Evolutionary conservation across 2,113 vertebrate genomes (phyloP), one percentile per base, ranked within the genome.

Genomic region (Oceanites oceanicus): DNA sequence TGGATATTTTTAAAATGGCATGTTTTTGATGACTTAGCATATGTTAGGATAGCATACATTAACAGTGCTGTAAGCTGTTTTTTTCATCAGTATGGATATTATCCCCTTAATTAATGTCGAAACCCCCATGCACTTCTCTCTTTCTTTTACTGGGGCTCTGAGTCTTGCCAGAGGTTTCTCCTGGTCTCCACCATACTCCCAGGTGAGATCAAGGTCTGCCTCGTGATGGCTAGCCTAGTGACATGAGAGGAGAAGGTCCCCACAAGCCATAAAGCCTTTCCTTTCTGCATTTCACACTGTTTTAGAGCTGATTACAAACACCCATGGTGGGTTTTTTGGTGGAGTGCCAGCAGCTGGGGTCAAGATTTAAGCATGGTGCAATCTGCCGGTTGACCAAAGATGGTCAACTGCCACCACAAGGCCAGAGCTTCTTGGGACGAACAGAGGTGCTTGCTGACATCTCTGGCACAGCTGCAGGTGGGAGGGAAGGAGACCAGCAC

Each of bases 11-110:
- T 91, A 61, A 93, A 93, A 74, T 59, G 61, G 30, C 72, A 67
- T 84, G 76, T 23, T 94, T 96, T 15, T 94, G 84, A 94, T 87
- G 90, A 94, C 86, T 92, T 94, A 94, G 80, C 90, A 90, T 92
- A 94, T 78, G 93, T 61, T 90, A 86, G 40, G 75, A 25, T 53
- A 76, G 86, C 91, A 68, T 49, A 94, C 55, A 70, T 85, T 94
- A 92, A 38, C 20, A 5, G 68, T 15, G 79, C 79, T 74, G 18
- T 18, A 2, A 90, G 90, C 58, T 55, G 29, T 58, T 38, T 66
- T 70, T 49, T 76, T 53, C 30, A 0, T 76, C 78, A 47, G 36
- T 1, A 36, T 55, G 45, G 47, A 52, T n/a, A 62, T 78, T 84
- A 86, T 63, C 44, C 20, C 52, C 36, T 67, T 14, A 45, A 65